Evolutionary conservation across 2,113 vertebrate genomes (phyloP).

Genomic region (Gopherus evgoodei): DNA sequence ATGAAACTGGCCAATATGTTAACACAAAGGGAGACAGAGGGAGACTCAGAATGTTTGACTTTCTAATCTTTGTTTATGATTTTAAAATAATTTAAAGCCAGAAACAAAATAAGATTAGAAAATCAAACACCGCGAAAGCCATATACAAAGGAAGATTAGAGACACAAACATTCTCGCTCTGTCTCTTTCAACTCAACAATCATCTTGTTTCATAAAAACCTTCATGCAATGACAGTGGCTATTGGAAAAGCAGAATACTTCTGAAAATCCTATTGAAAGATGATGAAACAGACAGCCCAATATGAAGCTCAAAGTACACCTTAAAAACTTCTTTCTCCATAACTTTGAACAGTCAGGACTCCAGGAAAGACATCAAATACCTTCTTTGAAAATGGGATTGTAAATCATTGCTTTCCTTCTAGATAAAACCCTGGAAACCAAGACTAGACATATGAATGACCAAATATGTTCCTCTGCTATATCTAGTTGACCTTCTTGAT

Average conservation of each 20-base stretch:
- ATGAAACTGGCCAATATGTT: slow-evolving; percentile 62
- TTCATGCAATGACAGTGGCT: rapidly evolving
- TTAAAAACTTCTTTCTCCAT: neutral
- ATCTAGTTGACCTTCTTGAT: neutral
- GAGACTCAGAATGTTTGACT: slow-evolving; percentile 68
- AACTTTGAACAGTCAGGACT: neutral
- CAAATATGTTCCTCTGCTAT: neutral
- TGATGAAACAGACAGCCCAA: neutral
- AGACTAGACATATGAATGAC: neutral
- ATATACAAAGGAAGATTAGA: slow-evolving; percentile 36
- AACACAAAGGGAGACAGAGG: slow-evolving; percentile 62
- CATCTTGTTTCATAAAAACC: neutral
- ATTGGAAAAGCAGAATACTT: neutral
- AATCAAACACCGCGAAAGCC: slow-evolving; percentile 70
- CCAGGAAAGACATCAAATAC: neutral
- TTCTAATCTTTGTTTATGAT: slow-evolving; percentile 78
- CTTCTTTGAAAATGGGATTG: neutral
- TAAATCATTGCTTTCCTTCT: neutral
- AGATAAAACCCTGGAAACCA: neutral
- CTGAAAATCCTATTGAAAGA: neutral
- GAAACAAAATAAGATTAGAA: slow-evolving; percentile 60
- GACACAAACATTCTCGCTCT: slow-evolving; percentile 36
- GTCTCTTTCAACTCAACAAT: neutral
- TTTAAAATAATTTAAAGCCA: slow-evolving; percentile 74
- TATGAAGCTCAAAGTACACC: neutral